Evolutionary conservation across 2,797 vertebrate species (phyloP), one percentile per base, ranked within the genome.

Genomic region (Anas bernieri): DNA sequence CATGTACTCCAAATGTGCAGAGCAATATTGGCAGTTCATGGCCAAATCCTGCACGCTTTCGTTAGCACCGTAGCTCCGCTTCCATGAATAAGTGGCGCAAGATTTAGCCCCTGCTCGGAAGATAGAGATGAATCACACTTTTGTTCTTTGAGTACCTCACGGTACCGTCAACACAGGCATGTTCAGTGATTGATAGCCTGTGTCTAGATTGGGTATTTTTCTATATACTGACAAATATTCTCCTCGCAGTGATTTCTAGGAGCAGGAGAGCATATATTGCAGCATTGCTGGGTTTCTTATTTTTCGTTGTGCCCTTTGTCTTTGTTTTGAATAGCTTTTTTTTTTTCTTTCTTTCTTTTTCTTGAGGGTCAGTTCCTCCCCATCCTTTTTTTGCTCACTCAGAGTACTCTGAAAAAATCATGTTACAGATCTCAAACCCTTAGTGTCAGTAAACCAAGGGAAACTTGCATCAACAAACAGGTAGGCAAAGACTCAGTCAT

Each of bases 121-220:
- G 93, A 92, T 93, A 82, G 94, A 95, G 93, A 95, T 97, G 93
- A 96, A 97, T 97, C 91, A 96, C 88, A 95, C 93, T 94, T 96
- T 88, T 94, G 96, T 94, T 97, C 93, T 92, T 88, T 91, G 95
- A 96, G 94, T 90, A 96, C 83, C 83, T 90, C 82, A 83, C 59
- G 21, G 83, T 90, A 94, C 75, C 86, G 96, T 95, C 94, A 93
- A 69, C 82, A 86, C 67, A 69, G 95, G 74, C 86, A 72, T 78
- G 80, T 82, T 94, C 82, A 77, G 78, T 97, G 96, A 97, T 95
- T 96, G 96, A 97, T 97, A 70, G 94, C 66, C 92, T 79, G 55
- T 88, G 96, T 96, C 94, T 96, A 95, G 96, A 96, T 91, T 83
- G 93, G 91, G 91, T 93, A 95, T 96, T 96, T 97, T 97, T 97